Conservation (phyloP, 2,113 vertebrate genomes). For the Scomber scombrus region DNA sequence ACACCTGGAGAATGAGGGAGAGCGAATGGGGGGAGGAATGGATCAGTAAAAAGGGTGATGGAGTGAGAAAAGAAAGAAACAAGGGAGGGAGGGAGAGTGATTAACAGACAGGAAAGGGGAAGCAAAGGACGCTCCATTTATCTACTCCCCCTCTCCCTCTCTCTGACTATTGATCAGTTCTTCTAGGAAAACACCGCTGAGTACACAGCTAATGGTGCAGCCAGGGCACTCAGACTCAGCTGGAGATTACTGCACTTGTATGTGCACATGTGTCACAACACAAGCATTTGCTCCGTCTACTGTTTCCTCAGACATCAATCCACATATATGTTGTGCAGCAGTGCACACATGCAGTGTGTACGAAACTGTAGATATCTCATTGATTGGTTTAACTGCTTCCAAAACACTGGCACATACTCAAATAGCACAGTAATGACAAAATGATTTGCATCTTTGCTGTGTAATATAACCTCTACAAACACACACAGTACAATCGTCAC, state of each 20-base stretch:
- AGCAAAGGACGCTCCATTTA: slow-evolving; percentile 69
- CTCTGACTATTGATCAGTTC: slow-evolving; percentile 84
- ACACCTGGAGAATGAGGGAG: slow-evolving; percentile 84
- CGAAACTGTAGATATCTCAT: slow-evolving; percentile 31
- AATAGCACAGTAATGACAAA: neutral
- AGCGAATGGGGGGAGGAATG: slow-evolving; percentile 6
- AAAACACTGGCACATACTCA: slow-evolving; percentile 31
- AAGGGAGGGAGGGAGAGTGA: slow-evolving; percentile 54
- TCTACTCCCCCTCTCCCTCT: slow-evolving; percentile 57
- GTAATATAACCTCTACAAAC: slow-evolving; percentile 21
- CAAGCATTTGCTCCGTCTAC: slow-evolving; percentile 36
- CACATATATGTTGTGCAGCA: slow-evolving; percentile 35
- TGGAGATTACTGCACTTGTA: slow-evolving; percentile 49
- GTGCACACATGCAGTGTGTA: neutral
- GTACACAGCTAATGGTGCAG: slow-evolving; percentile 79
- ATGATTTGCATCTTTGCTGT: slow-evolving; percentile 2
- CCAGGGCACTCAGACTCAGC: slow-evolving; percentile 56
- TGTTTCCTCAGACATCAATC: slow-evolving; percentile 49
- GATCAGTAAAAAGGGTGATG: slow-evolving; percentile 31
- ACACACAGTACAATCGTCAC: neutral
- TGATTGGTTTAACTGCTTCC: slow-evolving; percentile 44
- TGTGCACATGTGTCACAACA: slow-evolving; percentile 48
- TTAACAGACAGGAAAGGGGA: slow-evolving; percentile 73
- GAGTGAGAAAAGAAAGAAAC: slow-evolving; percentile 51
- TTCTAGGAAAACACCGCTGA: slow-evolving; percentile 83